Evolutionary conservation across 2,113 vertebrate species (phyloP).

Genomic region (Hipposideros armiger): DNA sequence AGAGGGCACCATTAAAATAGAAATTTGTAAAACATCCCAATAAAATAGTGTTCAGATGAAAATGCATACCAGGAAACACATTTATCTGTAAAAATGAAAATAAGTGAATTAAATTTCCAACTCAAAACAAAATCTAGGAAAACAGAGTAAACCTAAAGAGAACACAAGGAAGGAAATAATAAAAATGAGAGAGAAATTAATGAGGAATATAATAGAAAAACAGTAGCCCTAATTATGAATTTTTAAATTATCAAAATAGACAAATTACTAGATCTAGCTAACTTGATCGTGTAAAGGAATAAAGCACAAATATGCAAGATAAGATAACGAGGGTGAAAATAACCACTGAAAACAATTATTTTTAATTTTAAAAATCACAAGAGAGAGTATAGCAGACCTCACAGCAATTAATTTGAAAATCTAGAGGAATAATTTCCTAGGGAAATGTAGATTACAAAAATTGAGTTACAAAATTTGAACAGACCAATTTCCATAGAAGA

Average conservation of each 20-base stretch:
- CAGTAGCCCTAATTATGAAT: background rate
- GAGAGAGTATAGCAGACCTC: background rate
- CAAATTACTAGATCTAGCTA: background rate
- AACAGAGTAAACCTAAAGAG: background rate
- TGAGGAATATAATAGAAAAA: background rate
- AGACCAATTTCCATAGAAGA: background rate
- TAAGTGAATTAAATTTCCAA: background rate
- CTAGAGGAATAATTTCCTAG: background rate
- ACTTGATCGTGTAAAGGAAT: slow-evolving; percentile 6
- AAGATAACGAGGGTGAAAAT: background rate
- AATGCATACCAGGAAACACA: background rate
- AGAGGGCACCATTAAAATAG: slow-evolving; percentile 45
- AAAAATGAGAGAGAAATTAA: background rate
- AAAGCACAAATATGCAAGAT: background rate
- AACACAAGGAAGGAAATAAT: background rate
- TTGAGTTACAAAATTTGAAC: background rate
- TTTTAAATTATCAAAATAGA: slow-evolving; percentile 5
- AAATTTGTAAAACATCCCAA: background rate
- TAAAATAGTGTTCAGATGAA: background rate
- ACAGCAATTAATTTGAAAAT: slow-evolving; percentile 7
- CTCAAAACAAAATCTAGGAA: background rate
- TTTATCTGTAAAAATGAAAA: slow-evolving; percentile 19
- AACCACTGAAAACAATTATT: slow-evolving; percentile 8
- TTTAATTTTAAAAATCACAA: background rate
- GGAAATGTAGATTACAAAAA: slow-evolving; percentile 20